phyloP scores from a whole-genome alignment of 2,113 vertebrate genomes.

The Chamaetylas fuelleborni region DNA sequence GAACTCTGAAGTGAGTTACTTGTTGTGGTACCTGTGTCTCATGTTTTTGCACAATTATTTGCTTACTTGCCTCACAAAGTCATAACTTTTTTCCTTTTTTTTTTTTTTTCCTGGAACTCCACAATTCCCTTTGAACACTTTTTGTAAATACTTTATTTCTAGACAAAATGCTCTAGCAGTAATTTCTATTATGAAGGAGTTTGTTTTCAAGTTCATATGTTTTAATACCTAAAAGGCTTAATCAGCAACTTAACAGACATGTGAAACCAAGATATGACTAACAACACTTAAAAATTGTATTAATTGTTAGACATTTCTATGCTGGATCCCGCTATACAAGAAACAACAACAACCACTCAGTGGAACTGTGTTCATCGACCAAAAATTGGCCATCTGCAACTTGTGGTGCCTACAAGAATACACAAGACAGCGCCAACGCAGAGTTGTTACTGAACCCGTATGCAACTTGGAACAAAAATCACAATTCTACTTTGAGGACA shows the following conservation, averaged over 20 bases:
- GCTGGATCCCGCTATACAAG: accelerated
- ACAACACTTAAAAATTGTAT: background rate
- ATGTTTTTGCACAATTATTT: background rate
- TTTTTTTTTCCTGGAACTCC: background rate
- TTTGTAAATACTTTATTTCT: background rate
- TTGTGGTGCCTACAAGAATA: background rate
- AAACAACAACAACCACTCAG: background rate
- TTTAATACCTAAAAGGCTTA: background rate
- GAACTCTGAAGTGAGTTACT: background rate
- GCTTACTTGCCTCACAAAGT: background rate
- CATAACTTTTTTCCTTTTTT: background rate
- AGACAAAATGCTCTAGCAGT: background rate
- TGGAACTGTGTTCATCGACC: accelerated
- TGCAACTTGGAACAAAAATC: background rate
- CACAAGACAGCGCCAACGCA: background rate
- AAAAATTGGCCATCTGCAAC: background rate
- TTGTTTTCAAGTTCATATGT: background rate
- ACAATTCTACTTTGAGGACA: background rate
- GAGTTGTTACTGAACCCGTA: background rate
- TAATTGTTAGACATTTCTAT: background rate
- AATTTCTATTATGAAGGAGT: background rate
- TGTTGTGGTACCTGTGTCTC: background rate
- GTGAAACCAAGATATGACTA: background rate
- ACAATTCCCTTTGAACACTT: background rate
- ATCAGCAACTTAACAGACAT: background rate